A percentile compares a stretch with the other conserved stretches of the same genome.
phyloP scores from a whole-genome alignment of 1,140 invertebrate genomes.

The Sinella curviseta region DNA sequence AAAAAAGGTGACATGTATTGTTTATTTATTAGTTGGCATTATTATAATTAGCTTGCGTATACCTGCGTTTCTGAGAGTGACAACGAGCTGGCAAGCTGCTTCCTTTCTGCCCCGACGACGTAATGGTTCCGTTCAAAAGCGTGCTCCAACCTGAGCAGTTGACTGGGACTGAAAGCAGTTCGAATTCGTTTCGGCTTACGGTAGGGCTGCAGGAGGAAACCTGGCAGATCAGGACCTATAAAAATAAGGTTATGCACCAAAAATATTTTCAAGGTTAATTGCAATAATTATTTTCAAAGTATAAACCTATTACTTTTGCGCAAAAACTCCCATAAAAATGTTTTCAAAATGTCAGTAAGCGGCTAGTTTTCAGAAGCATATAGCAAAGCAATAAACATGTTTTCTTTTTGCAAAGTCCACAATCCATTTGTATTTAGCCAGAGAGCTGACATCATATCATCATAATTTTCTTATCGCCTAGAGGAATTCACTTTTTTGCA shows the following conservation, averaged over 20 bases:
- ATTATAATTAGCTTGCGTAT: no score
- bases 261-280: neutral
- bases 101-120: conserved; percentile 95
- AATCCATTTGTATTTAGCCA: no score
- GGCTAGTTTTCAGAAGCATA: no score
- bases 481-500: neutral
- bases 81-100: conserved; percentile 89
- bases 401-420: no score
- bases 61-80: conserved; percentile 97
- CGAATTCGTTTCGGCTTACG: conserved; percentile 97
- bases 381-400: no score
- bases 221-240: conserved; percentile 81
- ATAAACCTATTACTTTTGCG: neutral
- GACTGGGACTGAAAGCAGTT: conserved; percentile 96
- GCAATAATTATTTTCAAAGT: neutral
- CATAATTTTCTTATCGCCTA: neutral
- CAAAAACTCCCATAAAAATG: neutral
- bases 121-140: conserved; percentile 99
- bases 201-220: conserved; percentile 91
- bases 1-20: no score
- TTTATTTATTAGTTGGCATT: no score
- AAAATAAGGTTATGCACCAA: no score
- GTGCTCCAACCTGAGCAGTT: conserved; percentile 93
- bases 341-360: neutral
- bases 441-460: no score